Base-by-base conservation (phyloP, 2,888 invertebrate species). In the Drosophila incognita region DNA sequence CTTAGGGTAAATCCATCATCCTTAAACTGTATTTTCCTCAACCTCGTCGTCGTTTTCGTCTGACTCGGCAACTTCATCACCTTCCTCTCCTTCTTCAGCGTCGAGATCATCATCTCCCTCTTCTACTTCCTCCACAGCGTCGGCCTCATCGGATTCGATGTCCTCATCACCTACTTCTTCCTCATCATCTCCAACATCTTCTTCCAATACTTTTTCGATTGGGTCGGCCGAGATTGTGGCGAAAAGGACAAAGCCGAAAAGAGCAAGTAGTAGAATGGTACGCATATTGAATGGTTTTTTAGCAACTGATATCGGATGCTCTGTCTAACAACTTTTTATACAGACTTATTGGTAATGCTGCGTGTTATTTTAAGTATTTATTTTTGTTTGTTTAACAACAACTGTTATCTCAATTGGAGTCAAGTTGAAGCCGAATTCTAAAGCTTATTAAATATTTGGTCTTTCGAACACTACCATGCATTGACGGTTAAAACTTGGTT, bases 191-290 rank as follows among this genome's bases (percentile, higher is more conserved):
- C 2, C n/a, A 15, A 42, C 46, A 5, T n/a, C 51, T 1, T 33
- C 62, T 36, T 57, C 10, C 36, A 2, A 7, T 0, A 27, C 21
- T 0, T 58, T 0, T 1, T 11, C 7, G 5, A 8, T 11, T 4
- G 48, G 49, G 1, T 66, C 53, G 10, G 81, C 76, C 11, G 67
- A 64, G 2, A 74, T 64, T 18, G 66, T 61, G 54, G 83, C 64
- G 31, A 86, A 48, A 4, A 87, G 71, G 65, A 86, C 83, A 42
- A 73, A 62, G 46, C 90, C 90, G 48, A 86, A 85, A 4, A 86
- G 68, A 29, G 79, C 88, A 57, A 86, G 62, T 36, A 86, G 18
- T 33, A 87, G 15, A 57, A 75, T 57, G 48, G 70, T 60, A 53
- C 90, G 86, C 86, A 86, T 89, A 40, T 66, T 74, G 77, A 33